Conservation (phyloP, 2,888 invertebrate genomes). For the Apodemia hepburni region DNA sequence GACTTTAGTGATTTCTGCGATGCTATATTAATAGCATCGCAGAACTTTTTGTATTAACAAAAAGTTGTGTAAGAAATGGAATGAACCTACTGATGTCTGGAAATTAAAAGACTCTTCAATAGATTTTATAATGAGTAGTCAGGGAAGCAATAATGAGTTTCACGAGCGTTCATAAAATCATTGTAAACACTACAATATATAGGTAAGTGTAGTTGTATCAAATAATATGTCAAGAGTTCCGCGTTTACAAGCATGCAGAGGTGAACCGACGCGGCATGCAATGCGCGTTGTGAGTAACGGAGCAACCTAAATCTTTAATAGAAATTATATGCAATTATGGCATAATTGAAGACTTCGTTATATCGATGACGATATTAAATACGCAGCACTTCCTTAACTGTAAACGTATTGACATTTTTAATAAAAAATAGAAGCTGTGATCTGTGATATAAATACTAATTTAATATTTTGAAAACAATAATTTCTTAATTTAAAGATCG, state of each 20-base stretch:
- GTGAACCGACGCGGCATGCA: slow-evolving; percentile 5
- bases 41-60: too few relatives aligned
- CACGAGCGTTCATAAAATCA: background rate
- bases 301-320: slow-evolving; percentile 9
- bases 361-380: background rate
- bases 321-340: slow-evolving; percentile 15
- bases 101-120: background rate
- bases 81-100: too few relatives aligned
- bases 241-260: background rate
- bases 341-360: slow-evolving; percentile 7
- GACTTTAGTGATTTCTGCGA: too few relatives aligned
- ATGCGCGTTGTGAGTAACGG: slow-evolving; percentile 2
- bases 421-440: background rate
- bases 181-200: background rate
- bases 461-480: too few relatives aligned
- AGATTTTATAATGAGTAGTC: background rate
- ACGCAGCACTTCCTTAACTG: background rate
- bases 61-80: too few relatives aligned
- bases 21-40: too few relatives aligned
- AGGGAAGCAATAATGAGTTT: background rate
- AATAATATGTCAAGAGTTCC: slow-evolving; percentile 7
- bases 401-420: background rate
- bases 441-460: background rate
- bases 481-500: too few relatives aligned
- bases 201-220: background rate